Percentiles rank a stretch among this genome's conserved stretches.
Conservation (phyloP, 2,888 invertebrate genomes). For the Plebejus anna region DNA sequence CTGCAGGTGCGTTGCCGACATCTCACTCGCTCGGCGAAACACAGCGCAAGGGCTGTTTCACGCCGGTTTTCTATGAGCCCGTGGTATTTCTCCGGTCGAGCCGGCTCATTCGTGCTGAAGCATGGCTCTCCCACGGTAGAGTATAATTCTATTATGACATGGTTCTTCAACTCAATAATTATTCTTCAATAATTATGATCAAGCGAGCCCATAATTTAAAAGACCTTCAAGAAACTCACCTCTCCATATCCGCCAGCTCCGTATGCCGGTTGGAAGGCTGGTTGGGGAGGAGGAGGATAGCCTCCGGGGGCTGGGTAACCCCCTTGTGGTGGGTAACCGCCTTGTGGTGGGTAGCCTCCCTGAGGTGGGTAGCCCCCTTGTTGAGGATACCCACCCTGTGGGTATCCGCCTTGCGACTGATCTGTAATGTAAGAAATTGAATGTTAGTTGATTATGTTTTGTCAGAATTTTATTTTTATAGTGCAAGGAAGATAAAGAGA, state of each 20-base stretch:
- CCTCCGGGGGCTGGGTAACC: slow-evolving; percentile 53
- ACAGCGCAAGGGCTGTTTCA: too few relatives aligned
- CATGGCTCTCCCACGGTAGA: too few relatives aligned
- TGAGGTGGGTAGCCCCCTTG: slow-evolving; percentile 51
- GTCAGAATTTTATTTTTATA: background rate
- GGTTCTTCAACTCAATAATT: too few relatives aligned
- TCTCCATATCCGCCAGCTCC: slow-evolving; percentile 61
- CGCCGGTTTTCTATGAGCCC: too few relatives aligned
- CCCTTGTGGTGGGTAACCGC: slow-evolving; percentile 48
- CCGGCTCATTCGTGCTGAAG: too few relatives aligned
- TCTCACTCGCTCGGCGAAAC: too few relatives aligned
- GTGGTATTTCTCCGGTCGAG: too few relatives aligned
- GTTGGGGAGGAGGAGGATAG: slow-evolving; percentile 45
- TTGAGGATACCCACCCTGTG: slow-evolving; percentile 54
- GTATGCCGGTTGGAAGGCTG: slow-evolving; percentile 54
- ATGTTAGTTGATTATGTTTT: background rate
- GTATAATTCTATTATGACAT: too few relatives aligned
- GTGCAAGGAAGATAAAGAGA: too few relatives aligned
- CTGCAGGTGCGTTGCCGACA: too few relatives aligned
- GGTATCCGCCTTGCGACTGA: slow-evolving; percentile 53
- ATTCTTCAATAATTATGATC: too few relatives aligned
- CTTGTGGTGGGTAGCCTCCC: slow-evolving; percentile 51
- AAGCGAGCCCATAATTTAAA: background rate
- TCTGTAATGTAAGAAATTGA: slow-evolving; percentile 28
- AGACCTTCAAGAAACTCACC: slow-evolving; percentile 46